Base-by-base conservation (phyloP, 1,140 invertebrate species). In the Drosophila repletoides region DNA sequence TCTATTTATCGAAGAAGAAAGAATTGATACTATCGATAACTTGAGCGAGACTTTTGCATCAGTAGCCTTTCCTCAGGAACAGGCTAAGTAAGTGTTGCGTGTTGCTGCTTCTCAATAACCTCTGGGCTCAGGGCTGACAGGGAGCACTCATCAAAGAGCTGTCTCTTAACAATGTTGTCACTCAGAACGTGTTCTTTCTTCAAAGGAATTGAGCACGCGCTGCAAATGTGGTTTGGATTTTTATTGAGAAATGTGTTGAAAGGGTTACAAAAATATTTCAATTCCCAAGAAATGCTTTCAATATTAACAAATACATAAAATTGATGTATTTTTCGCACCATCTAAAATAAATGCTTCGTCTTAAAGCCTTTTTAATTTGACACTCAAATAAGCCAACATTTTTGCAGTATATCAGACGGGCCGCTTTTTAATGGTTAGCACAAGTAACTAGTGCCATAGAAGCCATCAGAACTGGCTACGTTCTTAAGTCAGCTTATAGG, bases 381-480 rank as follows among this genome's bases (percentile, higher is more conserved):
- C 45, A 19, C 9, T 48, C 45, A 21, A 48, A 49, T 10, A 2
- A 2, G 41, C 14, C 12, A 45, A 34, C 41, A 43, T 40, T 45
- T 46, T n/a, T 38, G 49, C 34, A 38, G 12, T 38, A 17, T 17
- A 14, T 14, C 3, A 29, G 26, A 15, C 24, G 41, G 14, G 9
- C 41, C 9, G 21, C 28, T 49, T 15, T 43, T n/a, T 22, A 49
- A 38, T 22, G 26, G 38, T 52, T 12, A 3, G 12, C 6, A n/a
- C 14, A 55, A 9, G 33, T 55, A 21, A 14, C 51, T 12, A 75
- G 64, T 61, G 34, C 71, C 46, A 33, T 24, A 22, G 15, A 3
- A 9, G n/a, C 17, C 66, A 53, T 73, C 38, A 46, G 38, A 43
- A 36, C 24, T 38, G 36, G 33, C 12, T 55, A 64, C 48, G 41